Evolutionary conservation across 2,888 invertebrate species (phyloP), one percentile per base, ranked within the genome.

Genomic region (Ditula angustiorana): DNA sequence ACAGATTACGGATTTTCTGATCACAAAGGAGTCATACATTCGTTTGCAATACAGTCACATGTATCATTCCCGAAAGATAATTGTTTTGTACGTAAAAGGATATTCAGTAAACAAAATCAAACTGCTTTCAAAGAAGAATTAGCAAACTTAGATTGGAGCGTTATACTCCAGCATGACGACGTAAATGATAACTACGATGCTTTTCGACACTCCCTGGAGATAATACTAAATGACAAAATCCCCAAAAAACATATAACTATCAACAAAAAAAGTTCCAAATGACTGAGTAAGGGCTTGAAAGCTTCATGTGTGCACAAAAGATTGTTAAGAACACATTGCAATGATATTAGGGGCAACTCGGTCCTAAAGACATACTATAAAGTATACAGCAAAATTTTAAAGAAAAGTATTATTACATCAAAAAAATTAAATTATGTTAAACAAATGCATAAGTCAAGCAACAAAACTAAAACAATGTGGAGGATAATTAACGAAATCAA

Each of bases 391-490:
- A 49, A 49, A 49, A 49, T 26, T 11, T 19, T 49, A 13, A 49
- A 49, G 19, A 49, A 13, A 49, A 16, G 26, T 8, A 26, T 49
- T 1, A 26, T 1, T 4, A 11, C 5, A 13, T 49, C 49, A 0
- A 49, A 26, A 26, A 26, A 26, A 41, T 1, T 16, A 16, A 41
- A 41, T 41, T 41, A 16, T 41, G 4, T 16, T 16, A 41, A 3
- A 2, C 26, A 24, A 11, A 49, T 49, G 49, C 7, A 26, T 26
- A 49, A n/a, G 19, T 49, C 49, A 1, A 49, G 13, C n/a, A 49
- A 49, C 26, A 49, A 49, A 49, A 49, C 8, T n/a, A 49, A 49
- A 26, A 49, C 49, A 13, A 49, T 49, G 49, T 49, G 49, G 49
- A n/a, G 19, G 1, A 50, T 50, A 2, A 28, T 30, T 10, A 28